Evolutionary conservation across 2,888 invertebrate genomes (phyloP).

Genomic region (Hydrotaea cyrtoneurina): DNA sequence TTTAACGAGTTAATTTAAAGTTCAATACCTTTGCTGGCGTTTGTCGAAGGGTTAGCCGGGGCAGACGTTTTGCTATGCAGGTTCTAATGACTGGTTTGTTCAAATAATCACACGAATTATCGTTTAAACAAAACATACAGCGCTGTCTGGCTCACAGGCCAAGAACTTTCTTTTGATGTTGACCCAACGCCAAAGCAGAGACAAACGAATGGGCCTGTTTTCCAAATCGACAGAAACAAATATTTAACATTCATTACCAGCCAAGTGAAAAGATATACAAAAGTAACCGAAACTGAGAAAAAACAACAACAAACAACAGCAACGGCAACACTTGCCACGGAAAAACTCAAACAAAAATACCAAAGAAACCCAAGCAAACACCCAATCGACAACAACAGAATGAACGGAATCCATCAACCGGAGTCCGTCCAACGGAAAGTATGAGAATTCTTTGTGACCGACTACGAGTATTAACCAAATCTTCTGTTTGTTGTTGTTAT

Average conservation of each 20-base stretch:
- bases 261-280: slow-evolving; percentile 50
- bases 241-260: slow-evolving; percentile 64
- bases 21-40: too few species aligned
- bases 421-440: neutral
- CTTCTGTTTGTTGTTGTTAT: neutral
- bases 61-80: neutral
- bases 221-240: slow-evolving; percentile 49
- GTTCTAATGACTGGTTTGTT: slow-evolving; percentile 28
- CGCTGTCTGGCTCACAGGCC: neutral
- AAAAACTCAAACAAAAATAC: neutral
- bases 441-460: slow-evolving; percentile 21
- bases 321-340: neutral
- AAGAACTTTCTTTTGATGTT: slow-evolving; percentile 39
- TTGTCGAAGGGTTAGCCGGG: too few species aligned
- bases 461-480: slow-evolving; percentile 13
- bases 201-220: neutral
- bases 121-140: neutral
- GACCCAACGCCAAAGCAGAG: neutral
- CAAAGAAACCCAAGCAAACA: slow-evolving; percentile 25
- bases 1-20: too few species aligned
- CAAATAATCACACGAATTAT: slow-evolving; percentile 34
- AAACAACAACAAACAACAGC: neutral
- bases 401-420: slow-evolving; percentile 11
- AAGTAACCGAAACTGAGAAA: slow-evolving; percentile 40
- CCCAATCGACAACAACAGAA: neutral